Base-by-base conservation (phyloP, 1,140 invertebrate species). In the Leptoteleia sp. region DNA sequence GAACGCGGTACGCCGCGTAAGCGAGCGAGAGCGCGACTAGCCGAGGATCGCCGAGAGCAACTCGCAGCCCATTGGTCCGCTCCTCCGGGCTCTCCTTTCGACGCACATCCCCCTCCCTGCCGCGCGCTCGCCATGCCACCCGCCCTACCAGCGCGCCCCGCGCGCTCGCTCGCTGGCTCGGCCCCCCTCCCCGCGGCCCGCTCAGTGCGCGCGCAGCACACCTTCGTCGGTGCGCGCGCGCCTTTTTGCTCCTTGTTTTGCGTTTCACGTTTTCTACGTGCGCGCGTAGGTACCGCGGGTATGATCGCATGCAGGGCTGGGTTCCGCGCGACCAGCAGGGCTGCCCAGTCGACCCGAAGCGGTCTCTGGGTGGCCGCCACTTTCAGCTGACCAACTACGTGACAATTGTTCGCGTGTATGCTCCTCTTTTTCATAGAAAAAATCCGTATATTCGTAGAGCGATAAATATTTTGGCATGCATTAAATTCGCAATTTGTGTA, bases 1-100 rank as follows among this genome's bases (percentile, higher is more conserved):
- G 61, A 73, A 35, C 78, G 72, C 65, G 61, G 70, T 76, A 61
- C 79, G 55, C 70, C 79, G 78, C 77, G 79, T 80, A 83, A 87
- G 82, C 84, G 79, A 85, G 85, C 82, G 81, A 73, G 79, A 79
- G 79, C 81, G 82, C 84, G 83, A 87, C 84, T 88, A 85, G 82
- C 79, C 67, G 64, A 57, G 55, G 59, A 67, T 45, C 67, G 61
- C 61, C 83, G 81, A 85, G 71, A 87, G 70, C 81, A 76, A 37
- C 77, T 83, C 84, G 85, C 83, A 84, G 83, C 75, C 38, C 67
- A 80, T 79, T 79, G 70, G 64, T 64, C 59, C 61, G 35, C 43
- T 45, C 11, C 55, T 25, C 22, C 59, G 59, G 31, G 59, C 37
- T 37, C 48, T 33, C 33, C 16, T 5, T 19, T 22, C 13, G 42